Conservation (phyloP, 1,140 invertebrate genomes). For the Cataglyphis hispanica region DNA sequence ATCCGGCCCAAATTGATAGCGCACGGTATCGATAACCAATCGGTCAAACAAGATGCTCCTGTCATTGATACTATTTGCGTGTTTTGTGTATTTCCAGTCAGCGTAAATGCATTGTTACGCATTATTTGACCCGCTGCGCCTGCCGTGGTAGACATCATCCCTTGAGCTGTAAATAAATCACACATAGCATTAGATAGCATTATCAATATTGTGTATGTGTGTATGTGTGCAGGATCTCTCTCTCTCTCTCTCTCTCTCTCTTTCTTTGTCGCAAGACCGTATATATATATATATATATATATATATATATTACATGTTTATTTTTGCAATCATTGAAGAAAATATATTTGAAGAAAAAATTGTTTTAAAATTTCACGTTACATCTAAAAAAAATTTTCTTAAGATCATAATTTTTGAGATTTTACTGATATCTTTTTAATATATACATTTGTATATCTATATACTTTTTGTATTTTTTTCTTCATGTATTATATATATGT, state of each 20-base stretch:
- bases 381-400: too few relatives aligned
- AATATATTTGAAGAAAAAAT: background rate
- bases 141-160: background rate
- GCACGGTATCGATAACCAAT: conserved; percentile 93
- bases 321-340: background rate
- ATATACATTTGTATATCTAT: too few relatives aligned
- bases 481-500: background rate
- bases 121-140: conserved; percentile 13
- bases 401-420: too few relatives aligned
- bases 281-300: too few relatives aligned
- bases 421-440: too few relatives aligned
- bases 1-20: conserved; percentile 89
- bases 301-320: background rate
- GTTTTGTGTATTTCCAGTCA: conserved; percentile 91
- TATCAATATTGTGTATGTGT: too few relatives aligned
- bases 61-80: conserved; percentile 89
- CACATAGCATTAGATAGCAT: too few relatives aligned
- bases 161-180: conserved; percentile 19
- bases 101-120: conserved; percentile 89
- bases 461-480: background rate
- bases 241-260: too few relatives aligned
- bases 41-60: conserved; percentile 89
- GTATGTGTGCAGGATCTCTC: too few relatives aligned
- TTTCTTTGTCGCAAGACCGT: background rate
- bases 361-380: background rate